A percentile compares a stretch with the other conserved stretches of the same genome.
Conservation (phyloP, 2,888 invertebrate genomes). For the Phyllotreta striolata region DNA sequence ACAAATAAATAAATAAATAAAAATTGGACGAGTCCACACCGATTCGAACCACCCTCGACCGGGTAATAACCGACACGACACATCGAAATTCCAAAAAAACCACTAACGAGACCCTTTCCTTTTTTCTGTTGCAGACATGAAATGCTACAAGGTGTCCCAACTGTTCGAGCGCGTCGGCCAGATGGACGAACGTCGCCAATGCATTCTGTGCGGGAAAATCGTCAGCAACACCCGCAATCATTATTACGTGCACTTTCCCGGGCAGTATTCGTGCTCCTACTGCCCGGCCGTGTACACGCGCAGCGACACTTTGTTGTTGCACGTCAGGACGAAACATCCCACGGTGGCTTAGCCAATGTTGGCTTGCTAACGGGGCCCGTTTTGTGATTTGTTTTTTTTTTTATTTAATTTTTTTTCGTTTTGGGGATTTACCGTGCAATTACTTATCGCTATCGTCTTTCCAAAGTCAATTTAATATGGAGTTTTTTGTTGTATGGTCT, state of each 20-base stretch:
- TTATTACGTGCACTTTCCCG: conserved; percentile 69
- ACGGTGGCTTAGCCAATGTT: conserved; percentile 57
- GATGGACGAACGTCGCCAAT: conserved; percentile 67
- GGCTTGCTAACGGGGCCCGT: conserved; percentile 24
- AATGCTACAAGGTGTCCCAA: conserved; percentile 66
- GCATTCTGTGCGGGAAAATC: conserved; percentile 69
- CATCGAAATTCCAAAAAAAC: conserved; percentile 12
- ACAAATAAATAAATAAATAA: too few species aligned
- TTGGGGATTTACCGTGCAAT: too few species aligned
- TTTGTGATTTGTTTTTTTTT: too few species aligned
- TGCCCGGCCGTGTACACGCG: conserved; percentile 69
- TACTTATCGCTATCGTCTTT: too few species aligned
- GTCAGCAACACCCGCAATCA: conserved; percentile 70
- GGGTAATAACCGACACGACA: conserved; percentile 32
- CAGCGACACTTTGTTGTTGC: conserved; percentile 67
- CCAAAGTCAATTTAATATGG: too few species aligned
- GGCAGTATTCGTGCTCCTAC: conserved; percentile 66
- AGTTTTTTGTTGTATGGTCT: too few species aligned
- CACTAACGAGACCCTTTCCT: not conserved
- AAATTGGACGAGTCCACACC: too few species aligned
- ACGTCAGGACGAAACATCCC: conserved; percentile 68
- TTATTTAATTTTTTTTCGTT: too few species aligned
- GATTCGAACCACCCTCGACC: conserved; percentile 14
- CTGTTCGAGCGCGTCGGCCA: conserved; percentile 68
- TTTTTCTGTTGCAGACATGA: conserved; percentile 64